Percentiles rank a stretch among this genome's conserved stretches.
phyloP scores from a whole-genome alignment of 2,113 vertebrate species.

The Catagonus wagneri region DNA sequence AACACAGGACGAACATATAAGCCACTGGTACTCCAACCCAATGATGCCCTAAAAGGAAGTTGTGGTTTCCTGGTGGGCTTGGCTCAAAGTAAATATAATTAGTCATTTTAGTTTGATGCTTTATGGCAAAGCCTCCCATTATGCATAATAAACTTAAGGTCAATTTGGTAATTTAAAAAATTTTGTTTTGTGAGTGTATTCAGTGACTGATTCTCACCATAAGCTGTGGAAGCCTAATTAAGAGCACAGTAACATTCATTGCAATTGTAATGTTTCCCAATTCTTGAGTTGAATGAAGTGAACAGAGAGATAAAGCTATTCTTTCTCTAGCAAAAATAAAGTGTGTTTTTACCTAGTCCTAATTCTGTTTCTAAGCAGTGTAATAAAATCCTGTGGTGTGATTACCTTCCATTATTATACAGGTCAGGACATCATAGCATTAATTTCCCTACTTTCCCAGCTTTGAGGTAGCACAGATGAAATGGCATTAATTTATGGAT shows the following conservation, averaged over 20 bases:
- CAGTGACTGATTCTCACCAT: neutral
- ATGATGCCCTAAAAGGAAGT: too few species aligned
- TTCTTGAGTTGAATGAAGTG: neutral
- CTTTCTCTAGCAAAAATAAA: neutral
- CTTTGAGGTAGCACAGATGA: neutral
- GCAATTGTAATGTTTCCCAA: neutral
- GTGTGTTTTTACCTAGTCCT: neutral
- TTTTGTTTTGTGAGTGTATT: neutral
- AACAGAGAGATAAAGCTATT: neutral
- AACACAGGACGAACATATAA: too few species aligned
- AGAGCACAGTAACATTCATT: neutral
- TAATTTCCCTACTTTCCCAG: neutral
- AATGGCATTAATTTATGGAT: neutral
- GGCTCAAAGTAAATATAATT: neutral
- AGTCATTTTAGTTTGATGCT: neutral
- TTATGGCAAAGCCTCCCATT: neutral
- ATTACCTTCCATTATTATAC: neutral
- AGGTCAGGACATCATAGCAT: neutral
- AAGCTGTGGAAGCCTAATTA: neutral
- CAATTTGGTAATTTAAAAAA: neutral
- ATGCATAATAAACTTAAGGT: neutral
- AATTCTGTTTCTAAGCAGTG: neutral
- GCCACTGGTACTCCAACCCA: neutral
- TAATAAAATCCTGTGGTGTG: neutral
- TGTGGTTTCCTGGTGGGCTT: neutral